phyloP scores from a whole-genome alignment of 2,113 vertebrate genomes.

The Tychaedon coryphoeus region DNA sequence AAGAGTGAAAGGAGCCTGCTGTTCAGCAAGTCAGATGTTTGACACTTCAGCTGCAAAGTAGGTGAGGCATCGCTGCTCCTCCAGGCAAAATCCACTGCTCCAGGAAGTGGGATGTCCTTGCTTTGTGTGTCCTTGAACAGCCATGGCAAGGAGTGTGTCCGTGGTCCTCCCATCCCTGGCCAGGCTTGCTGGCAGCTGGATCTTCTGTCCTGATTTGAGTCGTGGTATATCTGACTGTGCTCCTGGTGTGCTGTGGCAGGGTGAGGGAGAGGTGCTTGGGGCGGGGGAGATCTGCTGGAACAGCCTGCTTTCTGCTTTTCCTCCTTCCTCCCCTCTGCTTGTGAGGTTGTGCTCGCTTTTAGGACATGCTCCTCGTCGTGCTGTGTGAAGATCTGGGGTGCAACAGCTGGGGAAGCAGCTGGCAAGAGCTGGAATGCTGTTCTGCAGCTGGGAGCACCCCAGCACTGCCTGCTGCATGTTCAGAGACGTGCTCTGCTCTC shows the following conservation, averaged over 20 bases:
- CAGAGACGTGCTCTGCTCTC: neutral
- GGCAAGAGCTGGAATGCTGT: neutral
- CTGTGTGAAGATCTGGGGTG: neutral
- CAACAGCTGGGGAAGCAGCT: neutral
- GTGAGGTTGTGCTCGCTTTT: neutral
- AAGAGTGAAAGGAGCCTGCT: neutral
- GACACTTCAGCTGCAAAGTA: neutral
- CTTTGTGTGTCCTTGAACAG: neutral
- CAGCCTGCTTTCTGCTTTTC: neutral
- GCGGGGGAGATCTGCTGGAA: neutral
- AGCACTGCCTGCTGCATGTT: neutral
- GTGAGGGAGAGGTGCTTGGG: neutral
- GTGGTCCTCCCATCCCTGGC: neutral
- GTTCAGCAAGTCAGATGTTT: neutral
- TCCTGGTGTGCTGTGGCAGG: accelerated
- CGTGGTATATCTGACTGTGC: neutral
- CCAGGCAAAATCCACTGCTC: neutral
- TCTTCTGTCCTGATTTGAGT: accelerated
- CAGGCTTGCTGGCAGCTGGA: neutral
- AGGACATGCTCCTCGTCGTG: accelerated
- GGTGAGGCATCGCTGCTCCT: neutral
- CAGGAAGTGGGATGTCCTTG: neutral
- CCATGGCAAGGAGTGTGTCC: accelerated
- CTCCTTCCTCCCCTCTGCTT: neutral
- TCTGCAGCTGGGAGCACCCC: neutral